These are phyloP conservation scores for Hemithea aestivaria DNA, from an alignment of 2,888 invertebrate species.

Conservation along the genomic window DNA sequence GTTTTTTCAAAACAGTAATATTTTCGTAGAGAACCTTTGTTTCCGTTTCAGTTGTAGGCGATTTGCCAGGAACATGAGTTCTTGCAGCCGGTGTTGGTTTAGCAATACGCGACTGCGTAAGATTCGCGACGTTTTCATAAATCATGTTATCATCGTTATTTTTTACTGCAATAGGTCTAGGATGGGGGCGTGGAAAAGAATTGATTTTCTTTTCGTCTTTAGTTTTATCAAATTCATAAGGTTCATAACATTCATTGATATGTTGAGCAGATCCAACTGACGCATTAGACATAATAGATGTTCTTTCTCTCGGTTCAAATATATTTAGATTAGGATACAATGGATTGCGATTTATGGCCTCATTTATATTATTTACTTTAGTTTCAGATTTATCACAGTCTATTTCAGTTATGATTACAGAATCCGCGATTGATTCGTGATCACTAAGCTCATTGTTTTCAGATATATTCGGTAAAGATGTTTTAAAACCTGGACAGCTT, in stretches of 20 bases:
- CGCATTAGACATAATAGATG: constrained; percentile 43
- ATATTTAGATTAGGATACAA: constrained; percentile 39
- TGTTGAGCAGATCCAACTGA: constrained; percentile 52
- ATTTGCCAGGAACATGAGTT: constrained; percentile 53
- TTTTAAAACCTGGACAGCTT: constrained; percentile 72
- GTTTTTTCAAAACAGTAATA: constrained; percentile 44
- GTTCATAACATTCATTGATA: constrained; percentile 68
- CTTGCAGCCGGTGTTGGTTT: constrained; percentile 62
- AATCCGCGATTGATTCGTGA: constrained; percentile 50
- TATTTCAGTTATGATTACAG: constrained; percentile 42
- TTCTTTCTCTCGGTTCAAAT: constrained; percentile 58
- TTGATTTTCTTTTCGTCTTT: constrained; percentile 25
- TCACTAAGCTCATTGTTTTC: constrained; percentile 68
- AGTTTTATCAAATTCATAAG: constrained; percentile 51
- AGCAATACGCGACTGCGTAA: constrained; percentile 7
- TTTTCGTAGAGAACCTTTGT: constrained; percentile 61
- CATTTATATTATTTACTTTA: constrained; percentile 29
- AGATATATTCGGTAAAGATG: constrained; percentile 69
- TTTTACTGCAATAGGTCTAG: constrained; percentile 41
- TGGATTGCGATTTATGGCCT: constrained; percentile 51
- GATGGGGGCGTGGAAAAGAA: constrained; percentile 53
- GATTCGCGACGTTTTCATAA: constrained; percentile 55
- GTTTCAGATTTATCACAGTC: constrained; percentile 37
- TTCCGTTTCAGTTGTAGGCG: constrained; percentile 35
- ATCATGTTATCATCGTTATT: constrained; percentile 41